Evolutionary conservation across 2,797 vertebrate species (phyloP).

Genomic region (Melopsittacus undulatus): DNA sequence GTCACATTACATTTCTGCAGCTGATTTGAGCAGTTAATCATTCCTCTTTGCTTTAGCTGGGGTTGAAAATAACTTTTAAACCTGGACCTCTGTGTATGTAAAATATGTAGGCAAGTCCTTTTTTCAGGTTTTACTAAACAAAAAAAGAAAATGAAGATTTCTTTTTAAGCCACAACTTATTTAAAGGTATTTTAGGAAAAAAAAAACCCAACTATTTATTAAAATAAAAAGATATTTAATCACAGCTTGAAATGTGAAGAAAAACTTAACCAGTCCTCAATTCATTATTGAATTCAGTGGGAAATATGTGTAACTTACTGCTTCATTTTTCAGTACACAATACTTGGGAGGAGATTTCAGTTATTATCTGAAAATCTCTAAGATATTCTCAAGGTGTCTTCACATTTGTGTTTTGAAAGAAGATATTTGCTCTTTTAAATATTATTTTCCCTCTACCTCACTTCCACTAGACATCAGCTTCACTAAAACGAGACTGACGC

Average conservation of each 20-base stretch:
- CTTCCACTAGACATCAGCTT: background rate
- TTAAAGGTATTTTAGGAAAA: background rate
- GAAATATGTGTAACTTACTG: background rate
- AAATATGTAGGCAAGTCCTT: background rate
- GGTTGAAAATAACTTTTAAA: background rate
- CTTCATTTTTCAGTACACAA: background rate
- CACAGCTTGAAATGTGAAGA: background rate
- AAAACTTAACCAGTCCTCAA: background rate
- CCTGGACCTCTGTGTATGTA: background rate
- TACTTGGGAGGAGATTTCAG: background rate
- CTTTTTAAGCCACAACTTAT: background rate
- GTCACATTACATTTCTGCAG: background rate
- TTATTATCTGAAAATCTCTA: background rate
- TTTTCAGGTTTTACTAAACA: background rate
- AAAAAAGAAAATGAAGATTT: background rate
- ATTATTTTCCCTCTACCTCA: background rate
- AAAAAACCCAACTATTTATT: background rate
- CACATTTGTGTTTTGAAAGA: background rate
- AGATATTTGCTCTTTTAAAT: background rate
- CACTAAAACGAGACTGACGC: background rate
- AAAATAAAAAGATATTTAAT: background rate
- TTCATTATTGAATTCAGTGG: background rate
- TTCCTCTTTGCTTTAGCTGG: background rate
- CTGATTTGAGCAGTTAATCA: background rate
- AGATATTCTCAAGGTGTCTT: background rate